Percentiles rank a stretch among this genome's conserved stretches.
Evolutionary conservation across 2,113 vertebrate genomes (phyloP).

Genomic region (Stegastes partitus): DNA sequence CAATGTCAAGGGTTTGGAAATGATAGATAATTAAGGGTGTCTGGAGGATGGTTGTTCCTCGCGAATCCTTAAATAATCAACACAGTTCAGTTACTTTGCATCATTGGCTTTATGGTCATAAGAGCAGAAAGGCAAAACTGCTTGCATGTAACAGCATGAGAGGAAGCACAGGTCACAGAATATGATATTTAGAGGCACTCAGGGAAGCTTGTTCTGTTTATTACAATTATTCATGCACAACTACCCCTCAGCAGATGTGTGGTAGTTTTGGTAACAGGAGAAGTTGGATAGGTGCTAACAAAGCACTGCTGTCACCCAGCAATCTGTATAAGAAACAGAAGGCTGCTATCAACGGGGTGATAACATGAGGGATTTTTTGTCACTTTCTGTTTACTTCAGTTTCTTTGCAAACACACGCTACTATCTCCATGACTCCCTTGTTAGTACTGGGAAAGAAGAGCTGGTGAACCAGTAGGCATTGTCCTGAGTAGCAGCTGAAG

Average conservation of each 20-base stretch:
- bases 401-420: conserved; percentile 37
- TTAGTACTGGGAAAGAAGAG: conserved; percentile 67
- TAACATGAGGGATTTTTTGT: conserved; percentile 80
- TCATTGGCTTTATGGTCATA: background rate
- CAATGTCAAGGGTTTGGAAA: conserved; percentile 47
- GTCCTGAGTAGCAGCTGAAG: conserved; percentile 74
- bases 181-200: background rate
- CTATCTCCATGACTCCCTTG: conserved; percentile 78
- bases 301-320: conserved; percentile 3
- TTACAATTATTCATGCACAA: conserved; percentile 11
- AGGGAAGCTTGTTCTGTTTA: conserved; percentile 1
- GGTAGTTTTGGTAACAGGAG: background rate
- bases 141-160: background rate
- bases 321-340: conserved; percentile 3
- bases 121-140: background rate
- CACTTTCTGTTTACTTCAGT: conserved; percentile 86
- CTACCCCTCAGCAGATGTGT: background rate
- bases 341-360: conserved; percentile 66
- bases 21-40: conserved; percentile 57
- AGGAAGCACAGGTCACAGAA: conserved; percentile 4
- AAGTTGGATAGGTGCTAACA: background rate
- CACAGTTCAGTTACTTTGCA: conserved; percentile 33
- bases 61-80: conserved; percentile 39
- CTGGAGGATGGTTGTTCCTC: conserved; percentile 3
- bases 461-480: conserved; percentile 57